A percentile compares a stretch with the other conserved stretches of the same genome.
Evolutionary conservation across 2,113 vertebrate genomes (phyloP).

Genomic region (Camelus dromedarius): DNA sequence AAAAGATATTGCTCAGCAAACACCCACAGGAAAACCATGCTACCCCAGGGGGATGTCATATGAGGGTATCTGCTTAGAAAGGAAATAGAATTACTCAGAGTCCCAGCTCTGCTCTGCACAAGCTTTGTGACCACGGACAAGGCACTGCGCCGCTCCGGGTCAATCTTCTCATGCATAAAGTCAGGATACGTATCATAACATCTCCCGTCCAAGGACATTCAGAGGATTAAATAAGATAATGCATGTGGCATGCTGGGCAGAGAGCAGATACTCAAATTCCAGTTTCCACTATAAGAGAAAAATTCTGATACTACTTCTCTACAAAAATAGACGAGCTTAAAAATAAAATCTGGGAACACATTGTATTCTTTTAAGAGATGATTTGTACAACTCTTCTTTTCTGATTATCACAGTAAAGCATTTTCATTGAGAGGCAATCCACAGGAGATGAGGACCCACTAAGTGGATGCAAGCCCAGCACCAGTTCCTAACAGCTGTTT

Average conservation of each 20-base stretch:
- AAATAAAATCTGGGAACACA: neutral
- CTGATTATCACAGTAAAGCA: neutral
- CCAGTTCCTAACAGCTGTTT: neutral
- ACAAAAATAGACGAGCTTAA: slow-evolving; percentile 28
- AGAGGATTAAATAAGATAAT: neutral
- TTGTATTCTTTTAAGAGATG: neutral
- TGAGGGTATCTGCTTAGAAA: neutral
- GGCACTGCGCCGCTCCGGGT: neutral
- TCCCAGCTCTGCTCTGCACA: neutral
- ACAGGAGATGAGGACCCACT: neutral
- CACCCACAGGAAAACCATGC: neutral
- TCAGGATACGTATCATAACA: neutral
- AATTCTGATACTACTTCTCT: neutral
- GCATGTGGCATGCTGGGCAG: neutral
- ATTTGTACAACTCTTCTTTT: neutral
- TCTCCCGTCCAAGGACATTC: neutral
- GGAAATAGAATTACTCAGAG: neutral
- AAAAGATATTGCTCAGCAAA: neutral
- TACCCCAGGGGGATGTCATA: neutral
- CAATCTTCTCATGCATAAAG: neutral
- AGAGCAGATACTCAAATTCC: neutral
- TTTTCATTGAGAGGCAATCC: neutral
- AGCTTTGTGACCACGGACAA: neutral
- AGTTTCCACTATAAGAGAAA: neutral
- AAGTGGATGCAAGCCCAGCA: neutral